Conservation (phyloP, 2,113 vertebrate species). For the Dermatemys mawii region DNA sequence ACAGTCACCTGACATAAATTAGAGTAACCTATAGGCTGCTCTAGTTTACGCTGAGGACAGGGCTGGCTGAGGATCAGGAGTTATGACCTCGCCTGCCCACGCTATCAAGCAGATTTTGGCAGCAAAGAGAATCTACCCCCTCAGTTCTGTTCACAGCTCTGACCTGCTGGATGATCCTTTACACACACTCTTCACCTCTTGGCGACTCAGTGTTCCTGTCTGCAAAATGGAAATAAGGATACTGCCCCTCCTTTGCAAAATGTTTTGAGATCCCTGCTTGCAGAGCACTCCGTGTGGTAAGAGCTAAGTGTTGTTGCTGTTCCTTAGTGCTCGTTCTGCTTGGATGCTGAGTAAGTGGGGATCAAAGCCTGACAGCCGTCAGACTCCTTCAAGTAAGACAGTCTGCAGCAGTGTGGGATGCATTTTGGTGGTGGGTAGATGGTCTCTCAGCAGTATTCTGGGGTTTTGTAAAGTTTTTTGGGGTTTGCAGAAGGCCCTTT, state of each 20-base stretch:
- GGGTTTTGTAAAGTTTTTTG: not conserved
- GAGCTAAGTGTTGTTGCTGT: not conserved
- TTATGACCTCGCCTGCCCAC: not conserved
- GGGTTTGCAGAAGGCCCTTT: conserved; percentile 30
- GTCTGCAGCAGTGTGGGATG: conserved; percentile 26
- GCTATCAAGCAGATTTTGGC: not conserved
- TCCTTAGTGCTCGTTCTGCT: not conserved
- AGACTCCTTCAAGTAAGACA: not conserved
- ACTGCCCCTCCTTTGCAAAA: not conserved
- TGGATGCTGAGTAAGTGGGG: not conserved
- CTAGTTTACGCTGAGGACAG: not conserved
- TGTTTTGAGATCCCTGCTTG: not conserved
- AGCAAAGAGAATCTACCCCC: fast-evolving
- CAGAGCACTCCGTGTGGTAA: not conserved
- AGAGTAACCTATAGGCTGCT: not conserved
- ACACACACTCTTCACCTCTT: not conserved
- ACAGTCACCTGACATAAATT: not conserved
- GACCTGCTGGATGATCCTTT: not conserved
- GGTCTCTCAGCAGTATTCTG: not conserved
- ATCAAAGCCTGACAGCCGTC: not conserved
- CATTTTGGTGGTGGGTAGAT: conserved; percentile 30
- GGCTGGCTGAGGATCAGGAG: not conserved
- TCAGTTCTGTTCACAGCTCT: not conserved
- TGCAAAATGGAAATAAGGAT: not conserved
- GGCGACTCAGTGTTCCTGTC: not conserved